Percentiles rank a stretch among this genome's conserved stretches.
Conservation (phyloP, 2,888 invertebrate genomes). For the Copidosoma aretas region DNA sequence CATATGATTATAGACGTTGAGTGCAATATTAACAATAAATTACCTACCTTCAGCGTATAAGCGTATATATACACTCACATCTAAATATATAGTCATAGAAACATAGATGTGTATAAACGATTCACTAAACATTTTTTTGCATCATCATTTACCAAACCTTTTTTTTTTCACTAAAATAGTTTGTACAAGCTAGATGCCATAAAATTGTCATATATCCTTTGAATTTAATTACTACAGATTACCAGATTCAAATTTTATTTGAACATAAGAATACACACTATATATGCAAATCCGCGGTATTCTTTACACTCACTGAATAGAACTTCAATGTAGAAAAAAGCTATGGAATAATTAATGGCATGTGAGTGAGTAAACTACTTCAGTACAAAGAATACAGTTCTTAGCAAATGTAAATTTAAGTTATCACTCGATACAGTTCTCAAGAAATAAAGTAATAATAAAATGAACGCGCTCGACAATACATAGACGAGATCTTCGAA, state of each 20-base stretch:
- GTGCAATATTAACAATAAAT: conserved; percentile 39
- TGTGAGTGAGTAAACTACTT: conserved; percentile 7
- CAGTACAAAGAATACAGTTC: conserved; percentile 40
- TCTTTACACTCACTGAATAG: conserved; percentile 34
- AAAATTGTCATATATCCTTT: neutral
- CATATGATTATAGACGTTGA: conserved; percentile 20
- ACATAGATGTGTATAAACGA: neutral
- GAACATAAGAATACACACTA: conserved; percentile 19
- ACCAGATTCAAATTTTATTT: conserved; percentile 1
- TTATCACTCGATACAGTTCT: conserved; percentile 29
- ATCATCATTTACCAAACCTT: neutral
- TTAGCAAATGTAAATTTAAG: conserved; percentile 30
- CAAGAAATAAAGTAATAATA: conserved; percentile 19
- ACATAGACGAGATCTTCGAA: conserved; percentile 26
- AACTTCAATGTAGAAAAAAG: conserved; percentile 14
- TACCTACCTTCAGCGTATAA: no score
- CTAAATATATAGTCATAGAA: conserved; percentile 22
- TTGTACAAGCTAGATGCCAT: no score
- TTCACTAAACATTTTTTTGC: no score
- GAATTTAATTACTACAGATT: neutral
- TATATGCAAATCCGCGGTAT: conserved; percentile 37
- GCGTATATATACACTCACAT: conserved; percentile 16
- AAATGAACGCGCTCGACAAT: conserved; percentile 37
- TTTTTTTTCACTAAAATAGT: no score
- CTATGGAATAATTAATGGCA: neutral